Conservation (phyloP, 2,888 invertebrate genomes). For the Ariolimax columbianus region DNA sequence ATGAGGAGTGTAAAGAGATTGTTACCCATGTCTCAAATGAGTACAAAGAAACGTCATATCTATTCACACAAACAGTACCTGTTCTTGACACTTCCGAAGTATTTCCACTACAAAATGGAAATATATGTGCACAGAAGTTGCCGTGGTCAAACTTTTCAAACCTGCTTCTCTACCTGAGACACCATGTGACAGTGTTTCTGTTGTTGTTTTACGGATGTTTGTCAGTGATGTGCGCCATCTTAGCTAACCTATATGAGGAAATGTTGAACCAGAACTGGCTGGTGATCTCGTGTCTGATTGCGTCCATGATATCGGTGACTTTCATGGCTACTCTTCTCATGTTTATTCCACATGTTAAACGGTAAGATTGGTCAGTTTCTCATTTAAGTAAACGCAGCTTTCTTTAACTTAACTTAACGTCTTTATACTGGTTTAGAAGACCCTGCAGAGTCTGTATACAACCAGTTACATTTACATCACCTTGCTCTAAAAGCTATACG, state of each 20-base stretch:
- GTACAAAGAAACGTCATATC: neutral
- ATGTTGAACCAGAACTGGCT: neutral
- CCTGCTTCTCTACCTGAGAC: neutral
- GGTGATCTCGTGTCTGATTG: neutral
- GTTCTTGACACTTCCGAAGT: neutral
- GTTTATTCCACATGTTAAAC: slow-evolving; percentile 25
- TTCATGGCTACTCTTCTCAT: slow-evolving; percentile 18
- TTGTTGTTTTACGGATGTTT: slow-evolving; percentile 13
- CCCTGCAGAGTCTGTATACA: too few species aligned
- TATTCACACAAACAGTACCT: neutral
- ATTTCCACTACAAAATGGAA: neutral
- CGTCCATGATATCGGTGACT: neutral
- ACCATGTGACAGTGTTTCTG: slow-evolving; percentile 8
- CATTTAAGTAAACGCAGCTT: too few species aligned
- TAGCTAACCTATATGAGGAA: slow-evolving; percentile 1
- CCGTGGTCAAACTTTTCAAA: neutral
- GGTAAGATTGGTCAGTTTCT: slow-evolving; percentile 12
- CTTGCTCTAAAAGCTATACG: too few species aligned
- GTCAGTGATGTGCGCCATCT: slow-evolving; percentile 12
- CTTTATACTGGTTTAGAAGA: too few species aligned
- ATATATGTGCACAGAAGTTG: neutral
- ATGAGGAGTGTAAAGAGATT: neutral
- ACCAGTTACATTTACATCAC: too few species aligned
- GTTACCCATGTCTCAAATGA: neutral
- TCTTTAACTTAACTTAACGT: too few species aligned